Evolutionary conservation across 2,113 vertebrate genomes (phyloP).

Genomic region (Regulus satrapa): DNA sequence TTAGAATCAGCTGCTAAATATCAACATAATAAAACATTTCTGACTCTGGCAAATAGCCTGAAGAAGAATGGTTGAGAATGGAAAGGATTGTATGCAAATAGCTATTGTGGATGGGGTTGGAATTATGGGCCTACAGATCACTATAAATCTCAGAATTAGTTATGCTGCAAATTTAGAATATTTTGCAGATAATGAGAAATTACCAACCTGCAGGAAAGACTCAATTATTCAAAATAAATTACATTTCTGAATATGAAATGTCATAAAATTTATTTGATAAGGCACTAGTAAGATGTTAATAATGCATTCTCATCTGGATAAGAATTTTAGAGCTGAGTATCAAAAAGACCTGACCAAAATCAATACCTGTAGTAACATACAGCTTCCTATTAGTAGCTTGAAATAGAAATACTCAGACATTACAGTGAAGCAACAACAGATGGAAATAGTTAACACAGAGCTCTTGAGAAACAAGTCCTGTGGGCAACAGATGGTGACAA

Average conservation of each 20-base stretch:
- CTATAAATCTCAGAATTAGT: neutral
- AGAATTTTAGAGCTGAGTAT: neutral
- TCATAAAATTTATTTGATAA: neutral
- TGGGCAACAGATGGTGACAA: neutral
- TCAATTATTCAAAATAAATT: neutral
- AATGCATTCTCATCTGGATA: neutral
- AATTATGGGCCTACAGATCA: neutral
- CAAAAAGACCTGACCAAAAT: neutral
- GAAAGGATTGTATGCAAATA: neutral
- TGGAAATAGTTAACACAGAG: neutral
- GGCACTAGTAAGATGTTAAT: neutral
- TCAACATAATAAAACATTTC: neutral
- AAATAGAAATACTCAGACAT: neutral
- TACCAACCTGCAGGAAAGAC: neutral
- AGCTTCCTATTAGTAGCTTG: neutral
- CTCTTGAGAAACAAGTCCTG: neutral
- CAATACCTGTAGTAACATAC: neutral
- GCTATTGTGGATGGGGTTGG: neutral
- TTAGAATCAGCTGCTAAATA: neutral
- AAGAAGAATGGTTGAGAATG: neutral
- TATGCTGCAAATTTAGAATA: neutral
- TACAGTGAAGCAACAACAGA: neutral
- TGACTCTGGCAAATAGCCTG: neutral
- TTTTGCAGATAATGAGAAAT: neutral
- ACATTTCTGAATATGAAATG: neutral